phyloP scores from a whole-genome alignment of 2,888 invertebrate species.

The Callyntrura guangdongensis region DNA sequence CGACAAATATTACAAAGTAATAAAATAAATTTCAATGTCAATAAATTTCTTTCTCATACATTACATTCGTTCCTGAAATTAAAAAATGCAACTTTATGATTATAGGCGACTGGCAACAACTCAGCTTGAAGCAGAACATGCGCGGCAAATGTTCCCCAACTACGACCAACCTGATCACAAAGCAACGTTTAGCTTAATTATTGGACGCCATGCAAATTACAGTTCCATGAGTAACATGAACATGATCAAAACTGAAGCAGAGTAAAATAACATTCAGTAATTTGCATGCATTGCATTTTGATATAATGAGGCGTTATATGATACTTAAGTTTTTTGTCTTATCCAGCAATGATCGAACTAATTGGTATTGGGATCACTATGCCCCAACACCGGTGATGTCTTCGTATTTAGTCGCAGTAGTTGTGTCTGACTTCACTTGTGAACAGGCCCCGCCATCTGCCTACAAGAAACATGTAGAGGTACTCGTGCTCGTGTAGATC shows the following conservation, averaged over 20 bases:
- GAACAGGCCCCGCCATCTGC: constrained; percentile 11
- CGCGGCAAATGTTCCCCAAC: constrained; percentile 79
- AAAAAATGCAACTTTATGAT: neutral
- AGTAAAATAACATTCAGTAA: constrained; percentile 60
- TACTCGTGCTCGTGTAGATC: too few species aligned
- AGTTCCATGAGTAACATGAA: constrained; percentile 80
- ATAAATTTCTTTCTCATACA: too few species aligned
- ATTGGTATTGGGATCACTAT: constrained; percentile 80
- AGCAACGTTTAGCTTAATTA: constrained; percentile 74
- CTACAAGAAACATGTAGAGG: constrained; percentile 71
- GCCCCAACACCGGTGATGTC: constrained; percentile 79
- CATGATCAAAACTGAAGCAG: constrained; percentile 62
- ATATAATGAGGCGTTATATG: too few species aligned
- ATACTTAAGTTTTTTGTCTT: too few species aligned
- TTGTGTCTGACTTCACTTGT: constrained; percentile 80
- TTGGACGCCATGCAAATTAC: constrained; percentile 68
- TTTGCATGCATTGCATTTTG: too few species aligned
- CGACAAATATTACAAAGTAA: constrained; percentile 65
- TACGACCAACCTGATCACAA: constrained; percentile 80
- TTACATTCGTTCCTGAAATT: neutral
- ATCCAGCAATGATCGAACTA: constrained; percentile 66
- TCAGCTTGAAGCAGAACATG: constrained; percentile 78
- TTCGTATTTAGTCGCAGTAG: constrained; percentile 79
- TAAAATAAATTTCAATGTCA: too few species aligned
- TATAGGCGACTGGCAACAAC: constrained; percentile 79